A percentile compares a stretch with the other conserved stretches of the same genome.
phyloP scores from a whole-genome alignment of 2,113 vertebrate genomes.

The Athene cunicularia region DNA sequence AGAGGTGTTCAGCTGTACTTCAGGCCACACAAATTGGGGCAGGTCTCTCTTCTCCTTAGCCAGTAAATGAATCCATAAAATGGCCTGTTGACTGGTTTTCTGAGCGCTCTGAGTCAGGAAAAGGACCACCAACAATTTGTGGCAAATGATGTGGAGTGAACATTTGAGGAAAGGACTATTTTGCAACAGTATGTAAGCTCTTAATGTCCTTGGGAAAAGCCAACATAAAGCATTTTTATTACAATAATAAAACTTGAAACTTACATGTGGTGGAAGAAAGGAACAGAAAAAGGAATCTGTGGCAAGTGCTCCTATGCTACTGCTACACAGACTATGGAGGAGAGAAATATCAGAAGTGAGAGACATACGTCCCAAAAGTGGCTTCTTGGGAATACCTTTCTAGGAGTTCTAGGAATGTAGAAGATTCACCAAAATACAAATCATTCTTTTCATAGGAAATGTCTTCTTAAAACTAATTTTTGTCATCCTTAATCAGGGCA shows the following conservation, averaged over 20 bases:
- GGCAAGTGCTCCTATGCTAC: background rate
- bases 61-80: background rate
- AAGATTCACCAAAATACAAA: background rate
- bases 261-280: background rate
- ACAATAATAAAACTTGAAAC: slow-evolving; percentile 25
- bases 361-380: background rate
- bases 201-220: slow-evolving; percentile 14
- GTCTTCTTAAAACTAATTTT: background rate
- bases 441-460: background rate
- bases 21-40: background rate
- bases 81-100: background rate
- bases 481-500: background rate
- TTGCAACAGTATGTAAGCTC: background rate
- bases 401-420: background rate
- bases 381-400: background rate
- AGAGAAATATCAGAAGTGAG: background rate
- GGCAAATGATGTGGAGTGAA: background rate
- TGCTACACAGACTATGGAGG: background rate
- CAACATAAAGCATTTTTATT: slow-evolving; percentile 24
- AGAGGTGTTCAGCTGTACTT: background rate
- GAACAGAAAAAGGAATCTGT: background rate
- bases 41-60: background rate
- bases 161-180: background rate
- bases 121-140: background rate
- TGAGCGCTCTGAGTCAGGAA: background rate